Conservation (phyloP, 2,797 vertebrate species). For the Pseudotriccus pelzelni region DNA sequence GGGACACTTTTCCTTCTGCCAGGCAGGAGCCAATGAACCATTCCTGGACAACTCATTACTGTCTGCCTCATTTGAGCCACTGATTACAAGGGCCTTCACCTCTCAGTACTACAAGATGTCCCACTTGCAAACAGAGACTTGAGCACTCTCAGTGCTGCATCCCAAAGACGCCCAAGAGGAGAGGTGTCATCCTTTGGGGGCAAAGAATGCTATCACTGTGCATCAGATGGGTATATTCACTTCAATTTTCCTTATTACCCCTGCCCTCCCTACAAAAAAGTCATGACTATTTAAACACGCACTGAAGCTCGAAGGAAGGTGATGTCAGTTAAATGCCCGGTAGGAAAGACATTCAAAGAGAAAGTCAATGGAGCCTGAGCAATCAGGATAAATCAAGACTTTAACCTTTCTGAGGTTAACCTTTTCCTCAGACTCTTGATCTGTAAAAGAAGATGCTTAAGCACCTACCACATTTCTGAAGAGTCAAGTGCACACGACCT, state of each 20-base stretch:
- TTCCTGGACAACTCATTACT: background rate
- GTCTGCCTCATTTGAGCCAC: background rate
- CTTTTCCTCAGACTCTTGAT: background rate
- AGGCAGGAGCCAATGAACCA: background rate
- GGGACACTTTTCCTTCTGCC: background rate
- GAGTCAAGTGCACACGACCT: background rate
- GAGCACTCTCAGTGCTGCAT: background rate
- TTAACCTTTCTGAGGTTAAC: conserved; percentile 23
- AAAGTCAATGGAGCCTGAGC: conserved; percentile 24
- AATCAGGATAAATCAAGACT: conserved; percentile 42
- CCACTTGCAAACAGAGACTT: background rate
- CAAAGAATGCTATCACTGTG: background rate
- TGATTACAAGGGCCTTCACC: background rate
- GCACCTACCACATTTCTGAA: background rate
- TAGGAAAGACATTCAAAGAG: background rate
- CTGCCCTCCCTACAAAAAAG: background rate
- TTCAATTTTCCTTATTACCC: background rate
- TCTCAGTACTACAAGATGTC: background rate
- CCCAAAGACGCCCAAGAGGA: background rate
- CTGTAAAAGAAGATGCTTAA: conserved; percentile 9
- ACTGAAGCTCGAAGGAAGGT: background rate
- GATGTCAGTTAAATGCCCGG: background rate
- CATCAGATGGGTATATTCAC: background rate
- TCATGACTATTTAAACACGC: background rate
- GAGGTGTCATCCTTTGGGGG: background rate